These are phyloP conservation scores for Calliphora vicina DNA, from an alignment of 1,140 invertebrate species.

Conservation along the genomic window DNA sequence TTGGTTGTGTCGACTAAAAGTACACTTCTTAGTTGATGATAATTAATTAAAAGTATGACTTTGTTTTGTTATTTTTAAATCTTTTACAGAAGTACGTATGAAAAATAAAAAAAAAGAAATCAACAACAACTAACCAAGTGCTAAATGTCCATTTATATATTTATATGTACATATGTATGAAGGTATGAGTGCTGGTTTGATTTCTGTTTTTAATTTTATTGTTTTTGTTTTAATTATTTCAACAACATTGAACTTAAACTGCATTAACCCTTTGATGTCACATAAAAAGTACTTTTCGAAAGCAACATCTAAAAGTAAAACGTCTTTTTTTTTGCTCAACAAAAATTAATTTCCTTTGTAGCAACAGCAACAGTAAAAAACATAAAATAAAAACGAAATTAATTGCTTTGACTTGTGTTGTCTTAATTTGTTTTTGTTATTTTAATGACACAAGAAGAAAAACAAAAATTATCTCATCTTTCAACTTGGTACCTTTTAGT, in stretches of 20 bases:
- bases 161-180: too few species aligned
- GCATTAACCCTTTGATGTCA: slow-evolving; percentile 15
- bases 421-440: neutral
- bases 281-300: neutral
- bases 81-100: too few species aligned
- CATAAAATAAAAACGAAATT: slow-evolving; percentile 5
- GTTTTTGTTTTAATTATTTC: neutral
- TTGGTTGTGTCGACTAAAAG: too few species aligned
- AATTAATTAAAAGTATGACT: too few species aligned
- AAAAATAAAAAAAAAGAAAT: too few species aligned
- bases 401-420: slow-evolving; percentile 16
- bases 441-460: neutral
- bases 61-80: too few species aligned
- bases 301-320: neutral
- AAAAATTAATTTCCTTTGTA: neutral
- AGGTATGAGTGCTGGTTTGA: too few species aligned
- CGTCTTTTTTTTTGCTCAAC: neutral
- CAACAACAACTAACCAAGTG: too few species aligned
- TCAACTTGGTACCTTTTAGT: neutral
- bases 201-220: too few species aligned
- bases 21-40: too few species aligned
- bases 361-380: neutral
- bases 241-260: slow-evolving; percentile 13
- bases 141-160: too few species aligned
- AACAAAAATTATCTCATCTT: neutral